Base-by-base conservation (phyloP, 1,140 invertebrate genomes). In the Macrotrachela quadricornifera region DNA sequence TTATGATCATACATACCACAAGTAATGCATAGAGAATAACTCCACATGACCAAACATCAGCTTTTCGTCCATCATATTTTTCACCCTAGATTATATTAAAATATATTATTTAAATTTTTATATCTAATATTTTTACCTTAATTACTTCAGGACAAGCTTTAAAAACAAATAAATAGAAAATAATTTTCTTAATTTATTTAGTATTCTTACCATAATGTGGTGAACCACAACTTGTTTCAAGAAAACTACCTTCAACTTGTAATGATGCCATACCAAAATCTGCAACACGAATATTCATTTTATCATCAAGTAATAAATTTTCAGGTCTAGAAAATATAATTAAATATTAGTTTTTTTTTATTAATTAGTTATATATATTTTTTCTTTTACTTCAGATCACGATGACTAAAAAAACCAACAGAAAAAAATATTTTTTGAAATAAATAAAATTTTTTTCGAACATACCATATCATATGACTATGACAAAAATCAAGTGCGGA, bases 211-310 rank as follows among this genome's bases (percentile, higher is more conserved):
- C 21, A 16, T 54, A 54, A 21, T 57, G 43, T 10, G 42, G 17
- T 17, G 40, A 60, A 65, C 94, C 94, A 68, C 92, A 99, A 60
- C 88, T 95, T 2, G 92, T 99, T 74, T 99, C 94, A 60, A 99
- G 69, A 81, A 97, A 85, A 12, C 86, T 92, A 0, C 91, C 92
- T 58, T 91, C 87, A 13, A 94, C 88, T 71, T 99, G 92, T 46
- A 97, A 72, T 1, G 90, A 96, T 6, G 94, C 94, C 94, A 99
- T 99, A 41, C 94, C 94, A 73, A 99, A 99, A 73, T 99, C 94
- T 11, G 91, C 92, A 63, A 97, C 88, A 73, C 91, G 85, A 56
- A 99, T 97, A 70, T 96, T 99, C 69, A 94, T 95, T 68, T 92
- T 85, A 63, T 97, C 92, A 69, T 99, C 94, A 60, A 99, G 72